Evolutionary conservation across 1,140 invertebrate genomes (phyloP).

Genomic region (Aradophagus sp.): DNA sequence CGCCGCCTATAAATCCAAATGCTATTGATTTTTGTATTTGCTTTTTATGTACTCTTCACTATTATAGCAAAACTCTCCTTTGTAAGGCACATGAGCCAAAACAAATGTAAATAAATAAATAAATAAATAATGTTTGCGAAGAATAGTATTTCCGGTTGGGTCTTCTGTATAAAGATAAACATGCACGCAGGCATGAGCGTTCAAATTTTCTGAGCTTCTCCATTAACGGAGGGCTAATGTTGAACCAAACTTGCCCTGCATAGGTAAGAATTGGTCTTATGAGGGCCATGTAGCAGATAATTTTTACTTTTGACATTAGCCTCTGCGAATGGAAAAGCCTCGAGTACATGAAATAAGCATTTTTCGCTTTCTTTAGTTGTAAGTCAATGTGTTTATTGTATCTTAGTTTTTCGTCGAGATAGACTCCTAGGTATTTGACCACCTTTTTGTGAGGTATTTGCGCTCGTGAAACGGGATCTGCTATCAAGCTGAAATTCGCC

Average conservation of each 20-base stretch:
- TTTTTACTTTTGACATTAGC: not conserved
- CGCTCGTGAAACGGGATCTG: not conserved
- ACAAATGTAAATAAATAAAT: no score
- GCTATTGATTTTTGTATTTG: no score
- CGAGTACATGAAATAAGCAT: not conserved
- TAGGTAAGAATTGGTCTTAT: slow-evolving; percentile 5
- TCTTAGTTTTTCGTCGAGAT: not conserved
- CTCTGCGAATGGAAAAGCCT: slow-evolving; percentile 1
- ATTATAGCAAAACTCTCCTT: no score
- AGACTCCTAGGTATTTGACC: not conserved
- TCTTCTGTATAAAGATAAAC: not conserved
- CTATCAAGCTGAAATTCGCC: not conserved
- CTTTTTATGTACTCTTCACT: no score
- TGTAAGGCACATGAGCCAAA: no score
- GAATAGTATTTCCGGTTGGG: no score
- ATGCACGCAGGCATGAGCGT: not conserved
- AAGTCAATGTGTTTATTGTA: not conserved
- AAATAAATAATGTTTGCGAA: no score
- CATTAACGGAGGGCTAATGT: slow-evolving; percentile 3
- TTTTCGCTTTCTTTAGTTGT: not conserved
- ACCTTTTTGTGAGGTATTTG: not conserved
- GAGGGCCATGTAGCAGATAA: slow-evolving; percentile 1
- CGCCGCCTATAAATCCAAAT: no score
- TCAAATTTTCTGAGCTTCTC: slow-evolving; percentile 3
- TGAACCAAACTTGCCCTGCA: slow-evolving; percentile 1